phyloP scores from a whole-genome alignment of 2,113 vertebrate species.

The Epinephelus fuscoguttatus region DNA sequence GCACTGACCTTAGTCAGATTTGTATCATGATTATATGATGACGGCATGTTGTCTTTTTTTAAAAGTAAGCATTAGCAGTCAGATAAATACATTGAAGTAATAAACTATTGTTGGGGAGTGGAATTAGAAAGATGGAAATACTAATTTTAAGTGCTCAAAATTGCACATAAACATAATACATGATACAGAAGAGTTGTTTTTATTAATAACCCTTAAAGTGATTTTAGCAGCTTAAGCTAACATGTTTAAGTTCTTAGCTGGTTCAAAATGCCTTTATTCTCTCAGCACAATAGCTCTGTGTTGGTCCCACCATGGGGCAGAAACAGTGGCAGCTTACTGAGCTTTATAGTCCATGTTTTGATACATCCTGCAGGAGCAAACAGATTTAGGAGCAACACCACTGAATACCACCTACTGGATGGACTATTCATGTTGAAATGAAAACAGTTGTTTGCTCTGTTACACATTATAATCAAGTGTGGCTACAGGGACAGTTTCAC shows the following conservation, averaged over 20 bases:
- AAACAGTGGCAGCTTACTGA: background rate
- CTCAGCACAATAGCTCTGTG: background rate
- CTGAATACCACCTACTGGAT: constrained; percentile 15
- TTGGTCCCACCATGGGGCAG: background rate
- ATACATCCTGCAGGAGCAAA: background rate
- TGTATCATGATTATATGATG: too few relatives aligned
- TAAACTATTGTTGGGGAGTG: too few relatives aligned
- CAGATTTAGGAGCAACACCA: background rate
- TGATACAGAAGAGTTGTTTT: background rate
- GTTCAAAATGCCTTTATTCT: background rate
- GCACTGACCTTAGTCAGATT: too few relatives aligned
- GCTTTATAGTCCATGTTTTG: background rate
- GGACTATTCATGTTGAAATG: background rate
- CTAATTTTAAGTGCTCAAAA: too few relatives aligned
- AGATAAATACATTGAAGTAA: background rate
- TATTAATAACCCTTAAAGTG: background rate
- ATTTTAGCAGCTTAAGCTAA: background rate
- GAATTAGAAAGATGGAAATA: too few relatives aligned
- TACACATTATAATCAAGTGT: background rate
- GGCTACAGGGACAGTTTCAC: background rate
- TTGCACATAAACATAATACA: too few relatives aligned
- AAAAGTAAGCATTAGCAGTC: background rate
- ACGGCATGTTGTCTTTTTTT: too few relatives aligned
- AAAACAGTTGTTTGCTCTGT: constrained; percentile 11
- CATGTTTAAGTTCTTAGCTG: background rate